Base-by-base conservation (phyloP, 1,140 invertebrate species). In the Leptonema lineaticorne region DNA sequence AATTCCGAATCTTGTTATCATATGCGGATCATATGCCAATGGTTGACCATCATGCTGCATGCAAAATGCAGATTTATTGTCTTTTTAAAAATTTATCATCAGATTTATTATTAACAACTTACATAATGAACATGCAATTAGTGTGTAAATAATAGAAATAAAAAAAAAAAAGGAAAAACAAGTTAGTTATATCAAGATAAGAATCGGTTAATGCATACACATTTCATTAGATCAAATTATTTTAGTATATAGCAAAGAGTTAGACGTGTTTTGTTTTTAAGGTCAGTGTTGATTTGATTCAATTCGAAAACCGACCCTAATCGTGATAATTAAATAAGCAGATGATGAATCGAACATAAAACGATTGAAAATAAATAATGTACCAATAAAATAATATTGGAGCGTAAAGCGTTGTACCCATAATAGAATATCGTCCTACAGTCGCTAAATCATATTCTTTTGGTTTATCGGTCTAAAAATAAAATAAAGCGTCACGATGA, bases 351-450 rank as follows among this genome's bases (percentile, higher is more conserved):
- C 58, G 29, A 56, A 50, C 26, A 69, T 41, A 56, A 68, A 59
- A 45, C 24, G 60, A 64, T 68, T 48, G 69, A 68, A 50, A 72
- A 50, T 58, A 67, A 24, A 56, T 41, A 68, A 77, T 74, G 77
- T 83, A 88, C 87, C 87, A 89, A 75, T 80, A 76, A 74, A 84
- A 87, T 62, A 89, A 76, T 53, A 86, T 80, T 29, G 87, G 87
- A 24, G 86, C 85, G 75, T 85, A 87, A 57, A 85, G 78, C 46
- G 74, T 77, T 18, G 86, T 86, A 37, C 87, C 87, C 76, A 88
- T 83, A 30, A 88, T 76, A 2, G 80, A 84, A 78, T 87, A 89
- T 74, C 86, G 75, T 72, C 76, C 79, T 50, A 88, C 75, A 30
- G 80, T 79, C 67, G 74, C 78, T 48, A 74, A 81, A 76, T 88